These are phyloP conservation scores for Ancistrus triradiatus DNA, from an alignment of 2,113 vertebrate species.

Conservation along the genomic window DNA sequence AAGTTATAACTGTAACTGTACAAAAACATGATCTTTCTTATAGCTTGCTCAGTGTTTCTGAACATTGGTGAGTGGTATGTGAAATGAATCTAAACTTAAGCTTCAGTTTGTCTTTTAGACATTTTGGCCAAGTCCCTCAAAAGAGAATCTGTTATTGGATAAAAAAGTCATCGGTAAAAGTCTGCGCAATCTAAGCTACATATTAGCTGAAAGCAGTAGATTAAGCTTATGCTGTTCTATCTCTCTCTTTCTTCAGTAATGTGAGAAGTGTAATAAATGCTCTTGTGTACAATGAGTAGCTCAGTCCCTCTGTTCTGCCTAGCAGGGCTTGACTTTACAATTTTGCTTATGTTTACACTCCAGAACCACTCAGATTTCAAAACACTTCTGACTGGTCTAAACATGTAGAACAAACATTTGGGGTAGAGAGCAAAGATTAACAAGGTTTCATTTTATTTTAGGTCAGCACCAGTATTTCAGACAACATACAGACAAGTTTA, in stretches of 20 bases:
- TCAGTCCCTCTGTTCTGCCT: conserved; percentile 1
- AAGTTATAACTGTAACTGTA: too few relatives aligned
- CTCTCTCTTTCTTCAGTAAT: neutral
- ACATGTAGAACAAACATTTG: neutral
- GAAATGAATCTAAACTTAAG: too few relatives aligned
- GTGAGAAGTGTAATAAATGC: conserved; percentile 2
- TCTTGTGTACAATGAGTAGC: neutral
- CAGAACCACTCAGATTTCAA: conserved; percentile 7
- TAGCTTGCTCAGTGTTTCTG: too few relatives aligned
- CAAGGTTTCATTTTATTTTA: conserved; percentile 17
- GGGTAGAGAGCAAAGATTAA: neutral
- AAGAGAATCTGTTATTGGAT: too few relatives aligned
- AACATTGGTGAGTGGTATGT: too few relatives aligned
- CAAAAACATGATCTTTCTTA: too few relatives aligned
- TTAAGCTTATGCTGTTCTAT: neutral
- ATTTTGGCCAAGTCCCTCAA: too few relatives aligned
- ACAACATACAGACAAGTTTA: conserved; percentile 1
- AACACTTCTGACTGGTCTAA: conserved; percentile 7
- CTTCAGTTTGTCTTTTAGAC: too few relatives aligned
- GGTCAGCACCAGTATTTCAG: neutral
- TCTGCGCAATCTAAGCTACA: too few relatives aligned
- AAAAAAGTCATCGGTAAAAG: too few relatives aligned
- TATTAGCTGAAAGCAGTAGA: too few relatives aligned
- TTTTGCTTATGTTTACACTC: conserved; percentile 1
- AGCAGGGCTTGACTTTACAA: neutral